phyloP scores from a whole-genome alignment of 2,888 invertebrate species.

The Phaedon cochleariae region DNA sequence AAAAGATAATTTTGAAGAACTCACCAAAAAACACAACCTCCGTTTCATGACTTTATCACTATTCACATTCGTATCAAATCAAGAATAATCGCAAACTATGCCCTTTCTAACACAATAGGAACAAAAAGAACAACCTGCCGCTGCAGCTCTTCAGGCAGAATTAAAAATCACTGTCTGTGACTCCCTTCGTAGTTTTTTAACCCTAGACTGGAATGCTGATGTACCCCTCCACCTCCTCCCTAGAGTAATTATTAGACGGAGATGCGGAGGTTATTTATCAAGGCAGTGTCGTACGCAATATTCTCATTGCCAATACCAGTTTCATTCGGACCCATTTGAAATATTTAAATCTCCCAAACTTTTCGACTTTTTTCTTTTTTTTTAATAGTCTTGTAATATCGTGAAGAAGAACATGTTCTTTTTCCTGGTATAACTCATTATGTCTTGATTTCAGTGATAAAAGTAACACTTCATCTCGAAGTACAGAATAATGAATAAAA shows the following conservation, averaged over 20 bases:
- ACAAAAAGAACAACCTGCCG: slow-evolving; percentile 50
- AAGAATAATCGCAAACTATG: slow-evolving; percentile 14
- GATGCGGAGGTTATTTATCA: background rate
- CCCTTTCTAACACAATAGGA: slow-evolving; percentile 25
- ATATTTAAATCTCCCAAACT: too few relatives aligned
- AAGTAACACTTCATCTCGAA: too few relatives aligned
- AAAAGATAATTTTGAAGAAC: too few relatives aligned
- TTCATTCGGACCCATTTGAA: too few relatives aligned
- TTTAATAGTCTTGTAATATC: too few relatives aligned
- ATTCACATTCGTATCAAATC: slow-evolving; percentile 13
- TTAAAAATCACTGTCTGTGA: slow-evolving; percentile 60
- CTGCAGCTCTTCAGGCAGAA: slow-evolving; percentile 52
- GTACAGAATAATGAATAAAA: too few relatives aligned
- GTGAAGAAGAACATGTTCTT: too few relatives aligned
- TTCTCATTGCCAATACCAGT: too few relatives aligned
- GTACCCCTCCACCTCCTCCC: slow-evolving; percentile 38
- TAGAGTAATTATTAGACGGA: background rate
- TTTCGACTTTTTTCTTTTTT: too few relatives aligned
- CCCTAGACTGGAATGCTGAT: slow-evolving; percentile 57
- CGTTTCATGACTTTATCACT: slow-evolving; percentile 6
- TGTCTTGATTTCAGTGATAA: too few relatives aligned
- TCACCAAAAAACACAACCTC: background rate
- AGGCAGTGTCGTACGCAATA: background rate
- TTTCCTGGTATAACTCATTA: too few relatives aligned
- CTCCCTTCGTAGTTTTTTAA: slow-evolving; percentile 62